Evolutionary conservation across 1,140 invertebrate species (phyloP).

Genomic region (Cyphomyrmex costatus): DNA sequence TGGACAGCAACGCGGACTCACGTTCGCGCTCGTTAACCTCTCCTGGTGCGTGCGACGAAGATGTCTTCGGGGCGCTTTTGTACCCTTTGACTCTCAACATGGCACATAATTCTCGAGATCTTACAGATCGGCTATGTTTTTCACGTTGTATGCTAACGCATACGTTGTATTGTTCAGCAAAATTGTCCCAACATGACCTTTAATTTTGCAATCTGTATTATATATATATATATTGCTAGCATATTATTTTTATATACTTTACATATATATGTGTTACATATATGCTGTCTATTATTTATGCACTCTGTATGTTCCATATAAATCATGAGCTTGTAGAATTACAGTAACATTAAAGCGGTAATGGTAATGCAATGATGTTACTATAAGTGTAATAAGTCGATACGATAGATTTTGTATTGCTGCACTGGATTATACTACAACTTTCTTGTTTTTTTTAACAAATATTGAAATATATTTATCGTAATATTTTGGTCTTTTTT

Average conservation of each 20-base stretch:
- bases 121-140: not conserved
- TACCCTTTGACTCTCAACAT: not conserved
- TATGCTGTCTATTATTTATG: not conserved
- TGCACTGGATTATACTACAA: too few relatives aligned
- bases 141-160: not conserved
- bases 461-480: too few relatives aligned
- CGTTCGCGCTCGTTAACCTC: slow-evolving; percentile 13
- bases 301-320: not conserved
- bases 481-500: too few relatives aligned
- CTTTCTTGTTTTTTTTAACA: too few relatives aligned
- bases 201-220: slow-evolving; percentile 9
- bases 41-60: not conserved
- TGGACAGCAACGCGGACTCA: not conserved
- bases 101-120: not conserved
- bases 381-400: not conserved
- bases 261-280: slow-evolving; percentile 36
- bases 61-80: not conserved
- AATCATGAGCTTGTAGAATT: not conserved
- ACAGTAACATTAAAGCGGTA: not conserved
- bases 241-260: slow-evolving; percentile 9
- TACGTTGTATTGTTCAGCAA: not conserved
- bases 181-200: not conserved
- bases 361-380: not conserved
- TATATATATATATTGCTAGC: slow-evolving; percentile 7
- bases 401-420: too few relatives aligned